These are phyloP conservation scores for Xyrauchen texanus DNA, from an alignment of 2,113 vertebrate species.

Conservation along the genomic window DNA sequence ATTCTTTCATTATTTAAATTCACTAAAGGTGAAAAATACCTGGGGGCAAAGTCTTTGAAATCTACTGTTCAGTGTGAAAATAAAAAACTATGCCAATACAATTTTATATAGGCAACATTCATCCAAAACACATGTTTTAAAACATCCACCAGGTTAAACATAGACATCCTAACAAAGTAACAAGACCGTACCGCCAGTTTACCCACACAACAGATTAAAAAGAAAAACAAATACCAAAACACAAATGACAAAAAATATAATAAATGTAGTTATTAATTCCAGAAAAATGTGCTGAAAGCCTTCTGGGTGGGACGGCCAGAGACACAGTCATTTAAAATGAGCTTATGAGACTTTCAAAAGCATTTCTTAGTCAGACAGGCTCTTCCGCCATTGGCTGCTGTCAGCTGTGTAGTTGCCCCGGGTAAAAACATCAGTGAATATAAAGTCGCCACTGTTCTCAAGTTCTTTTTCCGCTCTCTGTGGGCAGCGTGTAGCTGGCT, in stretches of 20 bases:
- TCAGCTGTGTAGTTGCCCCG: background rate
- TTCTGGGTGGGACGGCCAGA: conserved; percentile 46
- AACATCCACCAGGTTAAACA: conserved; percentile 7
- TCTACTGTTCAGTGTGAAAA: background rate
- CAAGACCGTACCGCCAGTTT: conserved; percentile 83
- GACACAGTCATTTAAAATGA: conserved; percentile 81
- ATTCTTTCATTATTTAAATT: background rate
- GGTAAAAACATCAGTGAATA: background rate
- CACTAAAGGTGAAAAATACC: conserved; percentile 2
- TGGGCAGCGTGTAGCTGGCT: conserved; percentile 28
- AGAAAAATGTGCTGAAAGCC: conserved; percentile 79
- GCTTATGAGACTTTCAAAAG: conserved; percentile 75
- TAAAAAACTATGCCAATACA: conserved; percentile 36
- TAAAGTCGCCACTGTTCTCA: conserved; percentile 21
- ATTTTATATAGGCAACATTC: conserved; percentile 31
- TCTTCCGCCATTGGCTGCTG: background rate
- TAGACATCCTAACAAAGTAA: conserved; percentile 63
- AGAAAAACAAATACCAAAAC: conserved; percentile 26
- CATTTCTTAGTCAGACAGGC: background rate
- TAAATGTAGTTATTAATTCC: conserved; percentile 61
- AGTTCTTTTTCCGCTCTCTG: conserved; percentile 21
- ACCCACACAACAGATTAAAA: conserved; percentile 69
- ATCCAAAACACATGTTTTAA: conserved; percentile 17
- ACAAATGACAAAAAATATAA: conserved; percentile 42
- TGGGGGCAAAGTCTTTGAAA: background rate